Evolutionary conservation across 2,797 vertebrate genomes (phyloP).

Genomic region (Tarsius wallacei): DNA sequence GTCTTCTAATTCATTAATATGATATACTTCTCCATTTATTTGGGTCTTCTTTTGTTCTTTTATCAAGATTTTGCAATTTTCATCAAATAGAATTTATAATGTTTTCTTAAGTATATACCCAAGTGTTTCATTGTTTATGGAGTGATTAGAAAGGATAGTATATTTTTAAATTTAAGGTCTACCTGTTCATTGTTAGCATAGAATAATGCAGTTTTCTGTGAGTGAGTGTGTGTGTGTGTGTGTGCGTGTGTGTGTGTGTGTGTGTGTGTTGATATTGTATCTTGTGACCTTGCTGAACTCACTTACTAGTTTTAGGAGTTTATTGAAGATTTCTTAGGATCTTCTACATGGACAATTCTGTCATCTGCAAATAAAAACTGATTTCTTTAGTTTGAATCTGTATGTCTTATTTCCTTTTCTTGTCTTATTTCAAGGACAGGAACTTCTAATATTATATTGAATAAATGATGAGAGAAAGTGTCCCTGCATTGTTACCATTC

Average conservation of each 20-base stretch:
- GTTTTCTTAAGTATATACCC: neutral
- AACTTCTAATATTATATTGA: neutral
- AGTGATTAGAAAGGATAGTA: neutral
- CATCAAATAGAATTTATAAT: neutral
- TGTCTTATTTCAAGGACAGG: neutral
- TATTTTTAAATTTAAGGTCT: neutral
- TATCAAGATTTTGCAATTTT: neutral
- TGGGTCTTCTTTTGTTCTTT: neutral
- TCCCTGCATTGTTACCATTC: neutral
- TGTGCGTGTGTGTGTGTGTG: neutral
- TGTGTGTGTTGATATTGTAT: no score
- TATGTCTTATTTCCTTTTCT: neutral
- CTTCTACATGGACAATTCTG: neutral
- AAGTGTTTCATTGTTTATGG: neutral
- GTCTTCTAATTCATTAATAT: neutral
- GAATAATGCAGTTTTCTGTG: neutral
- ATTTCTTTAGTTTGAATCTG: neutral
- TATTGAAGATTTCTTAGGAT: neutral
- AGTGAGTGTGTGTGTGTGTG: neutral
- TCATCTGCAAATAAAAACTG: neutral
- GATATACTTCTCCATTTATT: neutral
- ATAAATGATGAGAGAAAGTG: neutral
- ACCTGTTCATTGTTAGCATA: neutral
- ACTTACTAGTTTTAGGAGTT: neutral
- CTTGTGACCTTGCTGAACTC: neutral